A percentile compares a stretch with the other conserved stretches of the same genome.
phyloP scores from a whole-genome alignment of 2,113 vertebrate genomes.

The Vicugna pacos region DNA sequence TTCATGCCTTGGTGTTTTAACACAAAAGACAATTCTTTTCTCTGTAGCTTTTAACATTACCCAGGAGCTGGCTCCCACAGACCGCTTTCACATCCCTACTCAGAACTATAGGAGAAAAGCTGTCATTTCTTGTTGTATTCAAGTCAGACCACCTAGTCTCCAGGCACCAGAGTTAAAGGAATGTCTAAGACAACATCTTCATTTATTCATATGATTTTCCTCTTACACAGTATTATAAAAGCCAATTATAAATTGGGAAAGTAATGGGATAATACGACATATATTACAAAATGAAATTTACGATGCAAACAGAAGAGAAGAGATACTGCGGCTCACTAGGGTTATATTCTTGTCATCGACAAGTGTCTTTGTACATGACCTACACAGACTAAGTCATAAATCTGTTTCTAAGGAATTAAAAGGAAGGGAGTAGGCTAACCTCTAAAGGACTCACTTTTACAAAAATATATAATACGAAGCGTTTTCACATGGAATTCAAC shows the following conservation, averaged over 20 bases:
- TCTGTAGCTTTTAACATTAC: not conserved
- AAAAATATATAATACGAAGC: not conserved
- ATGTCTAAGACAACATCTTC: slow-evolving; percentile 47
- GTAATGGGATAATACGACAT: not conserved
- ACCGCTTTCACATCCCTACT: slow-evolving; percentile 10
- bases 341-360: not conserved
- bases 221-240: slow-evolving; percentile 48
- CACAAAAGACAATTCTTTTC: slow-evolving; percentile 14
- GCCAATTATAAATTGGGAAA: slow-evolving; percentile 30
- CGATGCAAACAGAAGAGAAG: slow-evolving; percentile 40
- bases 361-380: not conserved
- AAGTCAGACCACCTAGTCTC: slow-evolving; percentile 20
- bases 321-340: not conserved
- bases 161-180: not conserved
- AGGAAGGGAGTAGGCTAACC: not conserved
- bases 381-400: not conserved
- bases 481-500: slow-evolving; percentile 7
- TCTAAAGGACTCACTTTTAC: not conserved
- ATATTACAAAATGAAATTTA: slow-evolving; percentile 53
- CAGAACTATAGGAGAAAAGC: slow-evolving; percentile 19
- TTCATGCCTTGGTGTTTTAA: not conserved
- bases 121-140: slow-evolving; percentile 55
- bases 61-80: not conserved
- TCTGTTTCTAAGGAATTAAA: not conserved
- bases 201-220: slow-evolving; percentile 64